phyloP scores from a whole-genome alignment of 1,140 invertebrate genomes.

The Gonatopus flavifemur region DNA sequence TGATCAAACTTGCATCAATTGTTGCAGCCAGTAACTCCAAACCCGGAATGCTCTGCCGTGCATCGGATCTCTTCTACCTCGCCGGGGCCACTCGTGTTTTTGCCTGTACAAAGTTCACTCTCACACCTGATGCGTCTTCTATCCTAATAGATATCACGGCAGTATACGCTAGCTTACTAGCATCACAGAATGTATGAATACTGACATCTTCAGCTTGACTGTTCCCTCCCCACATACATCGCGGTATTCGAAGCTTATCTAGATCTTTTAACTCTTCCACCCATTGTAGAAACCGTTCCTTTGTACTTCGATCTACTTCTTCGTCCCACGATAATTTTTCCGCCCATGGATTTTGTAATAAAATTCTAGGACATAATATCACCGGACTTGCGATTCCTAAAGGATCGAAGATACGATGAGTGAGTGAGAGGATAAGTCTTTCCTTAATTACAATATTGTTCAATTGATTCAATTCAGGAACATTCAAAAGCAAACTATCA shows the following conservation, averaged over 20 bases:
- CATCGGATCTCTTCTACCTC: too few species aligned
- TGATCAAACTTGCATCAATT: too few species aligned
- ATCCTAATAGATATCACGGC: conserved; percentile 35
- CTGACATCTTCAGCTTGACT: conserved; percentile 3
- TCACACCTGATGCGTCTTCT: conserved; percentile 12
- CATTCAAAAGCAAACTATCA: too few species aligned
- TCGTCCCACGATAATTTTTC: conserved; percentile 29
- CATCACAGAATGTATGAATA: conserved; percentile 43
- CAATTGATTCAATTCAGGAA: too few species aligned
- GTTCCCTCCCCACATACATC: too few species aligned
- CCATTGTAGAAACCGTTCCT: conserved; percentile 23
- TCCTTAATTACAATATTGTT: too few species aligned
- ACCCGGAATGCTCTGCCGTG: too few species aligned
- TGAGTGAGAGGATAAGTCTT: conserved; percentile 26
- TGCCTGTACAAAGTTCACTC: conserved; percentile 2
- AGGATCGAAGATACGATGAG: conserved; percentile 40
- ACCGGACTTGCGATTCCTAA: conserved; percentile 39
- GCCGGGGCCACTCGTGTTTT: conserved; percentile 5
- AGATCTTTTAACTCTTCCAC: conserved; percentile 15
- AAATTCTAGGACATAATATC: conserved; percentile 28
- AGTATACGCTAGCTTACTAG: conserved; percentile 37
- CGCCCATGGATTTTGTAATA: conserved; percentile 34
- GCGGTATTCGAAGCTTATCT: conserved; percentile 23
- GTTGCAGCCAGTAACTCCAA: too few species aligned
- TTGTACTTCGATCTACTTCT: conserved; percentile 9